These are phyloP conservation scores for Gastrophysa polygoni DNA, from an alignment of 2,888 invertebrate genomes.

Conservation along the genomic window DNA sequence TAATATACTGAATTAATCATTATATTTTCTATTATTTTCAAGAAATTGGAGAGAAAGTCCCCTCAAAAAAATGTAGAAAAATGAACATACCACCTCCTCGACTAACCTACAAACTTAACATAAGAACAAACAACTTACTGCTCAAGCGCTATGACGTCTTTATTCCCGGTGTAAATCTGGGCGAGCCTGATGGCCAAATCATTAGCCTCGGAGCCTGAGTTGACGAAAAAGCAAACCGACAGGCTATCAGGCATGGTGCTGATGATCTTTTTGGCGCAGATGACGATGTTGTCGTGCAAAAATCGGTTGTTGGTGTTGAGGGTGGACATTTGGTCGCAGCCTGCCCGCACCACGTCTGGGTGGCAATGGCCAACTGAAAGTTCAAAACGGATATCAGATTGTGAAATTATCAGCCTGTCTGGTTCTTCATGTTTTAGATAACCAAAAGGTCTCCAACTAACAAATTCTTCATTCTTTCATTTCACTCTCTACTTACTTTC, in stretches of 20 bases:
- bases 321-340: slow-evolving; percentile 86
- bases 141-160: slow-evolving; percentile 91
- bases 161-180: slow-evolving; percentile 83
- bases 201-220: slow-evolving; percentile 99
- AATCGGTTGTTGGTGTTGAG: slow-evolving; percentile 96
- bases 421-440: no score
- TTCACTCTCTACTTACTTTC: no score
- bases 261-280: slow-evolving; percentile 84
- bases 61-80: no score
- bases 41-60: no score
- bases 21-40: no score
- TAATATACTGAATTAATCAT: no score
- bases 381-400: slow-evolving; percentile 22
- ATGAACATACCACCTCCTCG: no score
- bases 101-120: no score
- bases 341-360: slow-evolving; percentile 90
- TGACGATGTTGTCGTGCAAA: slow-evolving; percentile 92
- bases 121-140: slow-evolving; percentile 86
- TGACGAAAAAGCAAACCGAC: slow-evolving; percentile 94
- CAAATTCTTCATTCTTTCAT: no score
- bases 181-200: slow-evolving; percentile 94
- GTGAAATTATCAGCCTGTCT: no score
- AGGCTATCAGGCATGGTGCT: slow-evolving; percentile 83
- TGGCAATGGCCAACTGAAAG: slow-evolving; percentile 96
- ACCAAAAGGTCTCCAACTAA: no score